Percentiles rank a stretch among this genome's conserved stretches.
These are phyloP conservation scores for Passer montanus DNA, from an alignment of 2,113 vertebrate genomes.

Conservation along the genomic window DNA sequence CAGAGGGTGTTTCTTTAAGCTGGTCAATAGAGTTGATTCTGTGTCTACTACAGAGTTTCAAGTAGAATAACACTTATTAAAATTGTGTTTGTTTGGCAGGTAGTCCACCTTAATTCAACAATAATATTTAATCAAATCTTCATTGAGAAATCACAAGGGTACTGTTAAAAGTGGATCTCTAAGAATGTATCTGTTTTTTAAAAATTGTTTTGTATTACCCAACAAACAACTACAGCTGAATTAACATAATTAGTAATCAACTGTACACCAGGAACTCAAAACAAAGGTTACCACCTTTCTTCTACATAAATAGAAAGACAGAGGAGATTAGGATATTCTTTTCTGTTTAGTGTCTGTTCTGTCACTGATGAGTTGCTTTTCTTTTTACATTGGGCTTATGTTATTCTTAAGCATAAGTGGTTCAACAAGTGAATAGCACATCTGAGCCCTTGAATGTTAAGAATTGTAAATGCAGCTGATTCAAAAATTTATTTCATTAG, in stretches of 20 bases:
- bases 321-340: neutral
- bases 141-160: neutral
- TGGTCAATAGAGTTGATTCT: neutral
- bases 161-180: neutral
- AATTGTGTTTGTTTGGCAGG: neutral
- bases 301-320: neutral
- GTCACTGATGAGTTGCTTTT: neutral
- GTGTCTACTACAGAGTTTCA: neutral
- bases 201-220: neutral
- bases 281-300: neutral
- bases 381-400: neutral
- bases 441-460: neutral
- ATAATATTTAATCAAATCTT: neutral
- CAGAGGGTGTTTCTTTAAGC: neutral
- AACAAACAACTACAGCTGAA: neutral
- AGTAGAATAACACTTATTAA: neutral
- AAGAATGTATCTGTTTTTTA: neutral
- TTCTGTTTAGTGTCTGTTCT: neutral
- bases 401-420: neutral
- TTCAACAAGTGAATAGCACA: neutral
- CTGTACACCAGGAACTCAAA: neutral
- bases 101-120: neutral
- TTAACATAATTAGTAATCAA: neutral
- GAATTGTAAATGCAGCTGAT: neutral
- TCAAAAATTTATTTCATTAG: neutral